A percentile compares a stretch with the other conserved stretches of the same genome.
phyloP scores from a whole-genome alignment of 1,140 invertebrate species.

The Papilio glaucus region DNA sequence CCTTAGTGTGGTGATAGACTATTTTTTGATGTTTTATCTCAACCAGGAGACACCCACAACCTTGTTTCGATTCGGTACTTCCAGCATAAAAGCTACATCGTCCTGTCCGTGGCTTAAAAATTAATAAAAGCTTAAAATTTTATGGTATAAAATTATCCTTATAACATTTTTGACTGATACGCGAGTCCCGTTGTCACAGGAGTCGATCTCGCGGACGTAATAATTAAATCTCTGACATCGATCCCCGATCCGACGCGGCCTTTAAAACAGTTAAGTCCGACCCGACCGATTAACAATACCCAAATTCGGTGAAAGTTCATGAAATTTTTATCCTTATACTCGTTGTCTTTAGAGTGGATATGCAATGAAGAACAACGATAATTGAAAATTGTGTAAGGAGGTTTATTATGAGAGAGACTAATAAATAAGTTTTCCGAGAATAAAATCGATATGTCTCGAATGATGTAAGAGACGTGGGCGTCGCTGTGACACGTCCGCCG shows the following conservation, averaged over 20 bases:
- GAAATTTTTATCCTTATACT: background rate
- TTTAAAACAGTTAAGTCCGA: slow-evolving; percentile 29
- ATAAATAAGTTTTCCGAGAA: slow-evolving; percentile 30
- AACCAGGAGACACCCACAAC: too few species aligned
- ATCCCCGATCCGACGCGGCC: slow-evolving; percentile 25
- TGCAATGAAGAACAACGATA: background rate
- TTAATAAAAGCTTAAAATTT: background rate
- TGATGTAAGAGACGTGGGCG: slow-evolving; percentile 18
- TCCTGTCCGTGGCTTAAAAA: background rate
- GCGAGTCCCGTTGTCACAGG: background rate
- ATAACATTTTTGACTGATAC: background rate
- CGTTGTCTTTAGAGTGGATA: background rate
- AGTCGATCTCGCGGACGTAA: slow-evolving; percentile 8
- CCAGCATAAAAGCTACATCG: too few species aligned
- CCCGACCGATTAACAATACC: slow-evolving; percentile 29
- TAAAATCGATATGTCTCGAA: slow-evolving; percentile 29
- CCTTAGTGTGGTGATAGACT: too few species aligned
- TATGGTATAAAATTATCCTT: background rate
- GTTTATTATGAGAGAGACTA: slow-evolving; percentile 17
- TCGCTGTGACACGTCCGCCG: background rate
- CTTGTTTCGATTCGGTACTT: too few species aligned
- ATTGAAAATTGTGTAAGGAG: slow-evolving; percentile 27
- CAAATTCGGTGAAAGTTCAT: background rate
- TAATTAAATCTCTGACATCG: slow-evolving; percentile 28
- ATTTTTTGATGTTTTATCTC: too few species aligned